Evolutionary conservation across 1,140 invertebrate genomes (phyloP).

Genomic region (Zaprionus nigranus): DNA sequence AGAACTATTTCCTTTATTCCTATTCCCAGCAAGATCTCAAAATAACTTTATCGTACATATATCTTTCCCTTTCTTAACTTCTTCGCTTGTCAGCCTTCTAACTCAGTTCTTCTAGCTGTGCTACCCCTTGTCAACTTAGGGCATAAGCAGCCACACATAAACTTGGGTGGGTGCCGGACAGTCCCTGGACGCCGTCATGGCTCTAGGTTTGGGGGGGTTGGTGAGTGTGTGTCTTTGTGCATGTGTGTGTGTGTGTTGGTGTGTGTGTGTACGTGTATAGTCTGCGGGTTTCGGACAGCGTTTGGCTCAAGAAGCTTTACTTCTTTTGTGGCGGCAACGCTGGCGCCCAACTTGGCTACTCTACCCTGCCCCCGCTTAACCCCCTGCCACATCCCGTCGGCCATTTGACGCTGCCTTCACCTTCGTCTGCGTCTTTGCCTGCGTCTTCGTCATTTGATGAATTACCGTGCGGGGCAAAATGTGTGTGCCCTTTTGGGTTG

Average conservation of each 20-base stretch:
- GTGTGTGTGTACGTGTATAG: slow-evolving; percentile 24
- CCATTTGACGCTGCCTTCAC: slow-evolving; percentile 36
- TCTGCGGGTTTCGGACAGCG: slow-evolving; percentile 38
- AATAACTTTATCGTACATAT: neutral
- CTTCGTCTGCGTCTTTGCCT: slow-evolving; percentile 37
- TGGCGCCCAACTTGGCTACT: slow-evolving; percentile 53
- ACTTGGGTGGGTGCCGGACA: slow-evolving; percentile 61
- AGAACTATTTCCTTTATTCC: too few relatives aligned
- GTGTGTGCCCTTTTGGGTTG: slow-evolving; percentile 67
- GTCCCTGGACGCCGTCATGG: slow-evolving; percentile 50
- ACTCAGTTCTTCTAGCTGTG: neutral
- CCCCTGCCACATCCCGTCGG: slow-evolving; percentile 13
- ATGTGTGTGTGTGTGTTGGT: slow-evolving; percentile 26
- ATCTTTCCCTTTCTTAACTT: neutral
- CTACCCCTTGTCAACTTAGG: slow-evolving; percentile 9
- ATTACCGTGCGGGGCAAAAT: slow-evolving; percentile 78
- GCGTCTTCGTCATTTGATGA: slow-evolving; percentile 78
- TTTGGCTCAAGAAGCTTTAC: slow-evolving; percentile 74
- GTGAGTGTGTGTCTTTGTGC: slow-evolving; percentile 14
- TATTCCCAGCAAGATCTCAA: neutral
- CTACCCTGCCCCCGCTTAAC: slow-evolving; percentile 18
- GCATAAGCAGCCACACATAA: slow-evolving; percentile 32
- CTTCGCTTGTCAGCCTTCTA: neutral
- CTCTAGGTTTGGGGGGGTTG: slow-evolving; percentile 17
- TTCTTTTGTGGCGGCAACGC: slow-evolving; percentile 72